Percentiles rank a stretch among this genome's conserved stretches.
These are phyloP conservation scores for Agrotis ipsilon DNA, from an alignment of 2,888 invertebrate genomes.

Conservation along the genomic window DNA sequence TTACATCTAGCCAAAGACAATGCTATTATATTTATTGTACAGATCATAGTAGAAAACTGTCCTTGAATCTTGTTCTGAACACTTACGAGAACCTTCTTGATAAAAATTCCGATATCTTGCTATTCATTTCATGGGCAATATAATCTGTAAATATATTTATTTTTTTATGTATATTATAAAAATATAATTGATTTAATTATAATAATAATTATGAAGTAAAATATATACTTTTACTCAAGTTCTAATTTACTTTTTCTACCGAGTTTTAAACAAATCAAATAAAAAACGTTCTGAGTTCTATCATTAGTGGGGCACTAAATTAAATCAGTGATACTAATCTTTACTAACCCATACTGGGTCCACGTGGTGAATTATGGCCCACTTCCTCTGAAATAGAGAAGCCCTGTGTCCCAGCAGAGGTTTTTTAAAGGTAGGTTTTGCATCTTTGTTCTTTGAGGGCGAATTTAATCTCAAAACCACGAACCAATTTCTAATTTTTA, in stretches of 20 bases:
- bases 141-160: constrained; percentile 46
- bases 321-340: constrained; percentile 10
- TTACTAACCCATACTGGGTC: not conserved
- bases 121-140: constrained; percentile 47
- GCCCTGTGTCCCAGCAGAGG: no score
- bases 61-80: constrained; percentile 1
- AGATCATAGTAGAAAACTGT: not conserved
- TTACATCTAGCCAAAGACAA: no score
- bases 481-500: not conserved
- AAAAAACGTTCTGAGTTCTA: not conserved
- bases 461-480: no score
- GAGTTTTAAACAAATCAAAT: constrained; percentile 1
- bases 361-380: no score
- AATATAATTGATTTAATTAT: constrained; percentile 20
- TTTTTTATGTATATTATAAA: constrained; percentile 18
- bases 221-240: not conserved
- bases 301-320: not conserved
- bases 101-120: constrained; percentile 34
- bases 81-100: constrained; percentile 30
- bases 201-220: constrained; percentile 13
- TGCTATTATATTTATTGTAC: not conserved
- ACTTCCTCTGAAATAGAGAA: no score
- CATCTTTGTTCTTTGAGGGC: not conserved
- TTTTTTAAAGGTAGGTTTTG: no score
- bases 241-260: not conserved